A percentile compares a stretch with the other conserved stretches of the same genome.
Conservation (phyloP, 2,113 vertebrate species). For the Scalopus aquaticus region DNA sequence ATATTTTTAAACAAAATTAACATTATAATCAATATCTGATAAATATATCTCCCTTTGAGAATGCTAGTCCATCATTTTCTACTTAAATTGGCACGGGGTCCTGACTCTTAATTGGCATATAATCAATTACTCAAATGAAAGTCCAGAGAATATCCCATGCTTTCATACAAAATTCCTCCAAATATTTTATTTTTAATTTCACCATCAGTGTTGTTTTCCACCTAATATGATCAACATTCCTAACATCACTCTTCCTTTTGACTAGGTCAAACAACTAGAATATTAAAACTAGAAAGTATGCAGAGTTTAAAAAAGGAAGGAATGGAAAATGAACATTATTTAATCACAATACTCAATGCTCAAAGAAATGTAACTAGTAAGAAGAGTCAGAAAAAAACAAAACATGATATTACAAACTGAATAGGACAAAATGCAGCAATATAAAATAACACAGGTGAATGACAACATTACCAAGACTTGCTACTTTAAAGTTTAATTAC, state of each 20-base stretch:
- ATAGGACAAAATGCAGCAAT: neutral
- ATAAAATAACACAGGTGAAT: neutral
- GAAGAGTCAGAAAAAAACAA: slow-evolving; percentile 7
- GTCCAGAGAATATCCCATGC: slow-evolving; percentile 24
- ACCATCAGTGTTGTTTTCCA: neutral
- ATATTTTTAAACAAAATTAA: slow-evolving; percentile 70
- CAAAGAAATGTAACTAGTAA: neutral
- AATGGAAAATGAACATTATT: slow-evolving; percentile 19
- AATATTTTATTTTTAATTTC: slow-evolving; percentile 3
- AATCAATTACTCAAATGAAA: slow-evolving; percentile 65
- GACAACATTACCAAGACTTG: neutral
- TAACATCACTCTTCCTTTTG: slow-evolving; percentile 18
- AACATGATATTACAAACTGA: neutral
- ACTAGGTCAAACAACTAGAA: slow-evolving; percentile 41
- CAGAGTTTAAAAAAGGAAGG: neutral
- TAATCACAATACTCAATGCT: slow-evolving; percentile 49
- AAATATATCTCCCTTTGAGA: slow-evolving; percentile 45
- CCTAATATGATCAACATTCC: slow-evolving; percentile 33
- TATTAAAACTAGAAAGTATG: slow-evolving; percentile 54
- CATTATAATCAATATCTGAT: slow-evolving; percentile 66
- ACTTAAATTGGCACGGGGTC: slow-evolving; percentile 39
- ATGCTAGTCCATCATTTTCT: slow-evolving; percentile 9
- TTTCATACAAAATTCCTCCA: slow-evolving; percentile 25
- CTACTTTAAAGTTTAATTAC: slow-evolving; percentile 36
- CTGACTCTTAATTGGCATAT: slow-evolving; percentile 39